Conservation (phyloP, 2,113 vertebrate species). For the Gasterosteus aculeatus region DNA sequence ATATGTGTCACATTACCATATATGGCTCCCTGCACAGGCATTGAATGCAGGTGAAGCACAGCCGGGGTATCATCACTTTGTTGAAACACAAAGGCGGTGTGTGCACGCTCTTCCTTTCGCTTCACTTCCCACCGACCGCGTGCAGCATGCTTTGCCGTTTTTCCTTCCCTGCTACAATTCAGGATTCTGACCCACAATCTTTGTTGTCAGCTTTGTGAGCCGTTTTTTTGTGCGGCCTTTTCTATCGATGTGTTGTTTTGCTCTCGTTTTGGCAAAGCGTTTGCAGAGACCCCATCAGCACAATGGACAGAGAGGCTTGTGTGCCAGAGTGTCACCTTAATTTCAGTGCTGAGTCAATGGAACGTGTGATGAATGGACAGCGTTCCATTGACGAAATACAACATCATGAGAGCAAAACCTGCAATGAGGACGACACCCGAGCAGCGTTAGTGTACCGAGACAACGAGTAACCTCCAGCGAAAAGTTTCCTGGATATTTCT, state of each 20-base stretch:
- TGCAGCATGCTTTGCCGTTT: constrained; percentile 47
- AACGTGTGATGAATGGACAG: constrained; percentile 19
- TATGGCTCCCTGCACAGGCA: constrained; percentile 69
- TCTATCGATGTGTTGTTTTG: constrained; percentile 34
- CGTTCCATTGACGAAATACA: neutral
- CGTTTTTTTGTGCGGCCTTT: constrained; percentile 36
- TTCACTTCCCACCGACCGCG: constrained; percentile 54
- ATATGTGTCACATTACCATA: constrained; percentile 71
- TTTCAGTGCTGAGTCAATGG: constrained; percentile 38
- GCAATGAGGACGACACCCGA: neutral
- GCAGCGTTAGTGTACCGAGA: neutral
- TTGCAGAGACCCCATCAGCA: constrained; percentile 16
- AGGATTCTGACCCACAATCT: constrained; percentile 62
- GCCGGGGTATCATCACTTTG: constrained; percentile 68
- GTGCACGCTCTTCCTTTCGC: constrained; percentile 30
- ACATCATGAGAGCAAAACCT: constrained; percentile 6
- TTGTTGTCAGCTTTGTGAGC: constrained; percentile 47
- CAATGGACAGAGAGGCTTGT: constrained; percentile 33
- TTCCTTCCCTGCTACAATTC: constrained; percentile 62
- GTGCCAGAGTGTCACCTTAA: constrained; percentile 30
- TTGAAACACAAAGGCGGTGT: constrained; percentile 61
- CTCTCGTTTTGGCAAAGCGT: constrained; percentile 17
- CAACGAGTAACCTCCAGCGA: neutral
- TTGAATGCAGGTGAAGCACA: constrained; percentile 72
- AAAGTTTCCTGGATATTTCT: neutral